Percentiles rank a stretch among this genome's conserved stretches.
These are phyloP conservation scores for Lycophotia porphyrea DNA, from an alignment of 2,888 invertebrate species.

Conservation along the genomic window DNA sequence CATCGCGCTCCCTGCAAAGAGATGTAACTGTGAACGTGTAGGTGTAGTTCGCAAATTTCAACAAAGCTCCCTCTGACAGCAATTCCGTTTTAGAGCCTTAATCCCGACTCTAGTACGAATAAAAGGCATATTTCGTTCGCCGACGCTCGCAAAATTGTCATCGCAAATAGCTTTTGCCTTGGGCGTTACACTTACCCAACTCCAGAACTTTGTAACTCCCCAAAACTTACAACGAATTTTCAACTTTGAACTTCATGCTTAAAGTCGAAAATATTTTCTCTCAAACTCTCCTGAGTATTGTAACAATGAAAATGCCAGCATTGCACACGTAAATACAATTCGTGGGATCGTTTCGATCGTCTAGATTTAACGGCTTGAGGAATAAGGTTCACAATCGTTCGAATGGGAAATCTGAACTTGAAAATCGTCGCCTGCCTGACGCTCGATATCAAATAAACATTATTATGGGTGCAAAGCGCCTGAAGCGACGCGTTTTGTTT, in stretches of 20 bases:
- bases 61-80: conserved; percentile 86
- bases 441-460: conserved; percentile 90
- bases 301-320: conserved; percentile 90
- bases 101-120: conserved; percentile 88
- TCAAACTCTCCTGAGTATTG: conserved; percentile 76
- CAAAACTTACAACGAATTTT: conserved; percentile 59
- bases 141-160: conserved; percentile 90
- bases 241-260: conserved; percentile 53
- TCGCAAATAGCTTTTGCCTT: conserved; percentile 90
- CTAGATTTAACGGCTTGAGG: conserved; percentile 79
- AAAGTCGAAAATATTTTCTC: conserved; percentile 62
- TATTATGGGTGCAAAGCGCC: conserved; percentile 79
- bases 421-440: conserved; percentile 90
- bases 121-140: conserved; percentile 90
- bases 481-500: conserved; percentile 74
- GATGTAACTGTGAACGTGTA: conserved; percentile 69
- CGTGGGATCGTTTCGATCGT: conserved; percentile 75
- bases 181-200: conserved; percentile 77
- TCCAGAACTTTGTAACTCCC: conserved; percentile 63
- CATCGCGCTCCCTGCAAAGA: conserved; percentile 49
- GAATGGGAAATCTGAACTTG: conserved; percentile 89
- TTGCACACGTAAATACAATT: conserved; percentile 89
- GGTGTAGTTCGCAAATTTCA: conserved; percentile 85
- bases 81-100: conserved; percentile 89
- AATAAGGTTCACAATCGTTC: conserved; percentile 86